phyloP scores from a whole-genome alignment of 2,888 invertebrate species.

The Erebia palarica region DNA sequence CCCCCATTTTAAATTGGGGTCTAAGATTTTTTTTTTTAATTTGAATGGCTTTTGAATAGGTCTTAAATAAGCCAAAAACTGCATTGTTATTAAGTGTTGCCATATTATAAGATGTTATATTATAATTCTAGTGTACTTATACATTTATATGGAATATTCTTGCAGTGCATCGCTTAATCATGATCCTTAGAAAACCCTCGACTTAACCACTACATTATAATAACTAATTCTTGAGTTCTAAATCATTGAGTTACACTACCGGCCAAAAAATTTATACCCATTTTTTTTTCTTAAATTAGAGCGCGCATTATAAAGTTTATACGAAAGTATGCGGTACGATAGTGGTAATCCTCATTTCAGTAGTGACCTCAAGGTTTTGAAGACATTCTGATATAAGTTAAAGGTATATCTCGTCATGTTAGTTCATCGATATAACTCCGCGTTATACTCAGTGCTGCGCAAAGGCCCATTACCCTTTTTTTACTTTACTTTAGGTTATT shows the following conservation, averaged over 20 bases:
- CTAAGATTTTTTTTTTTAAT: neutral
- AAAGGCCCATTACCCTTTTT: no score
- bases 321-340: no score
- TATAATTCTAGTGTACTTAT: slow-evolving; percentile 49
- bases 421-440: no score
- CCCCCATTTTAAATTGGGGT: neutral
- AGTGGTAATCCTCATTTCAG: no score
- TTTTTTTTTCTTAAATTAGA: neutral
- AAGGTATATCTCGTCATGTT: no score
- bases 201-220: slow-evolving; percentile 56
- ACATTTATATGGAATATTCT: slow-evolving; percentile 48
- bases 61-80: slow-evolving; percentile 18
- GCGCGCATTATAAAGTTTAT: no score
- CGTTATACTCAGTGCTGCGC: no score
- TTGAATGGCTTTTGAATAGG: neutral
- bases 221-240: slow-evolving; percentile 57
- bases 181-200: slow-evolving; percentile 52
- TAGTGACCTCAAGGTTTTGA: no score
- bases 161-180: slow-evolving; percentile 47
- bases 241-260: slow-evolving; percentile 43
- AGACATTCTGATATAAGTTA: no score
- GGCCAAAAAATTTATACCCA: slow-evolving; percentile 33
- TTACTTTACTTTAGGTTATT: no score
- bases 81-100: slow-evolving; percentile 18
- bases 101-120: slow-evolving; percentile 13